A percentile compares a stretch with the other conserved stretches of the same genome.
phyloP scores from a whole-genome alignment of 2,888 invertebrate genomes.

The Hecatera dysodea region DNA sequence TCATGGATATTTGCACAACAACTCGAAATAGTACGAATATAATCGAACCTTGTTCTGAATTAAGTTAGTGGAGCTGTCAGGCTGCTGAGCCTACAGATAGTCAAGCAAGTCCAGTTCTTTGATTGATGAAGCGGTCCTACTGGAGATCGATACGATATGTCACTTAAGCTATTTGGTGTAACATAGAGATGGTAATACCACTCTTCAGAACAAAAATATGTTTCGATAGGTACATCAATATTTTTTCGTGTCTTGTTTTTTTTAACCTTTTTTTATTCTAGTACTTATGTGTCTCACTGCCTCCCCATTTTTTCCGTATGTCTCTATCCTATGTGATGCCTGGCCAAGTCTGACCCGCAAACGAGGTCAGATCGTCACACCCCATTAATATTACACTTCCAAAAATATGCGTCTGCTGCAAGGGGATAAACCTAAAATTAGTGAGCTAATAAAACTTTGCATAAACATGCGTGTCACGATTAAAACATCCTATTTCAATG shows the following conservation, averaged over 20 bases:
- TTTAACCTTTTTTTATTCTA: too few relatives aligned
- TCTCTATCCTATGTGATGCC: too few relatives aligned
- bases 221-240: too few relatives aligned
- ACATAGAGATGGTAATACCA: constrained; percentile 49
- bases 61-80: constrained; percentile 49
- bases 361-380: too few relatives aligned
- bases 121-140: constrained; percentile 60
- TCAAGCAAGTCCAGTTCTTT: constrained; percentile 38
- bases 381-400: too few relatives aligned
- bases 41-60: constrained; percentile 29
- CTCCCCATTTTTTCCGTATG: too few relatives aligned
- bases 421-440: constrained; percentile 28
- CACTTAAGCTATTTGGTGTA: constrained; percentile 16
- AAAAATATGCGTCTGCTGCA: background rate
- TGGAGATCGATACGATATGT: constrained; percentile 52
- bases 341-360: too few relatives aligned
- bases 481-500: constrained; percentile 1
- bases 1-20: background rate
- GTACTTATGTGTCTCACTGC: too few relatives aligned
- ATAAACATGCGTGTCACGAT: constrained; percentile 34
- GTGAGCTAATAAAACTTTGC: background rate
- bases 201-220: too few relatives aligned
- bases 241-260: too few relatives aligned
- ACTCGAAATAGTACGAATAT: constrained; percentile 5
- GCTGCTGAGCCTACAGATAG: constrained; percentile 55